Percentiles rank a stretch among this genome's conserved stretches.
phyloP scores from a whole-genome alignment of 2,113 vertebrate species.

The Canis aureus region DNA sequence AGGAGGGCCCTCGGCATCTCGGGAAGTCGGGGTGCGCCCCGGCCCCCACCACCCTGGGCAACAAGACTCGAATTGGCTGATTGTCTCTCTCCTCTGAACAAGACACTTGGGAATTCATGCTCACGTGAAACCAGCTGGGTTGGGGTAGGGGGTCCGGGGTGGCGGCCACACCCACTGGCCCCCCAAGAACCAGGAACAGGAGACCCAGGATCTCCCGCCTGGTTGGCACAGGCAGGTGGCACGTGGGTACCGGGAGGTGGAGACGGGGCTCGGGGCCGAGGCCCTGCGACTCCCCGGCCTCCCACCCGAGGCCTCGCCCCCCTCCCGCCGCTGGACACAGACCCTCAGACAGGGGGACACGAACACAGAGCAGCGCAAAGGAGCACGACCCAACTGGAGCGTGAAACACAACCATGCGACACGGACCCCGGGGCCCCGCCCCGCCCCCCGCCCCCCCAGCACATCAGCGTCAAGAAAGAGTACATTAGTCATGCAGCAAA shows the following conservation, averaged over 20 bases:
- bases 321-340: not conserved
- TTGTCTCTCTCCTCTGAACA: constrained; percentile 86
- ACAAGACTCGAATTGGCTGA: constrained; percentile 64
- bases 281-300: not conserved
- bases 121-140: not conserved
- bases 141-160: not conserved
- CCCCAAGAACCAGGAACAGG: not conserved
- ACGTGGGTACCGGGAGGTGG: fast-evolving
- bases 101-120: constrained; percentile 82
- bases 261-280: not conserved
- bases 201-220: fast-evolving
- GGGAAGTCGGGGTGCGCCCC: constrained; percentile 29
- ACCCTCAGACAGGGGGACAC: not conserved
- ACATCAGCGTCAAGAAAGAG: constrained; percentile 38
- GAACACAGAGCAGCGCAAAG: constrained; percentile 33
- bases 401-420: not conserved
- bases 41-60: not conserved
- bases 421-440: constrained; percentile 56
- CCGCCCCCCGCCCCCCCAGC: constrained; percentile 84
- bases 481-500: constrained; percentile 88
- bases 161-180: not conserved
- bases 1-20: constrained; percentile 33
- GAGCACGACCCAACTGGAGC: not conserved
- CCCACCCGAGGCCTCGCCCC: fast-evolving
- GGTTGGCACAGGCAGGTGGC: not conserved